Evolutionary conservation across 2,797 vertebrate genomes (phyloP).

Genomic region (Pitangus sulphuratus): DNA sequence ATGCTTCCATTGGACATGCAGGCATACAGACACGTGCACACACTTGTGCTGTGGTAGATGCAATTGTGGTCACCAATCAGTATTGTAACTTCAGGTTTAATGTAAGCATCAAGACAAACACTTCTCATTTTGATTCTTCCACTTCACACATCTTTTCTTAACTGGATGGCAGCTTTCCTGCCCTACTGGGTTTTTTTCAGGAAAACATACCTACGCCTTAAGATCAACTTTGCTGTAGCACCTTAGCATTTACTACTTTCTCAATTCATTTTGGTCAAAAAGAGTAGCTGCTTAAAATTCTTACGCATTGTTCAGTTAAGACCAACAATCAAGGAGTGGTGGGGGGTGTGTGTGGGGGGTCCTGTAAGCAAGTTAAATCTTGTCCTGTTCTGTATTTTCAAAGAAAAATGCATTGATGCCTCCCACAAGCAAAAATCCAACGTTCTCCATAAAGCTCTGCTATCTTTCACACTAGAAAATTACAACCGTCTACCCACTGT

Average conservation of each 20-base stretch:
- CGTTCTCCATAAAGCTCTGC: conserved; percentile 33
- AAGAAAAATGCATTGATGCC: conserved; percentile 53
- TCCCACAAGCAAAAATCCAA: conserved; percentile 61
- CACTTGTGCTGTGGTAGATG: not conserved
- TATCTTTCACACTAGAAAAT: conserved; percentile 39
- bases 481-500: not conserved
- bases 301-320: not conserved
- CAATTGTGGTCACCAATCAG: not conserved
- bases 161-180: not conserved
- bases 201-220: not conserved
- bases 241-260: not conserved
- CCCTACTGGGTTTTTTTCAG: not conserved
- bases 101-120: not conserved
- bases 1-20: not conserved
- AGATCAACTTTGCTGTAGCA: not conserved
- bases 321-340: not conserved
- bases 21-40: not conserved
- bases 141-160: not conserved
- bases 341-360: not conserved
- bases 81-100: not conserved
- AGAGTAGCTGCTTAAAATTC: not conserved
- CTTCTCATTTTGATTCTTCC: not conserved
- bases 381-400: not conserved
- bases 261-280: not conserved
- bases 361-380: not conserved